These are phyloP conservation scores for Drosophila ezoana DNA, from an alignment of 2,888 invertebrate genomes.

Conservation along the genomic window DNA sequence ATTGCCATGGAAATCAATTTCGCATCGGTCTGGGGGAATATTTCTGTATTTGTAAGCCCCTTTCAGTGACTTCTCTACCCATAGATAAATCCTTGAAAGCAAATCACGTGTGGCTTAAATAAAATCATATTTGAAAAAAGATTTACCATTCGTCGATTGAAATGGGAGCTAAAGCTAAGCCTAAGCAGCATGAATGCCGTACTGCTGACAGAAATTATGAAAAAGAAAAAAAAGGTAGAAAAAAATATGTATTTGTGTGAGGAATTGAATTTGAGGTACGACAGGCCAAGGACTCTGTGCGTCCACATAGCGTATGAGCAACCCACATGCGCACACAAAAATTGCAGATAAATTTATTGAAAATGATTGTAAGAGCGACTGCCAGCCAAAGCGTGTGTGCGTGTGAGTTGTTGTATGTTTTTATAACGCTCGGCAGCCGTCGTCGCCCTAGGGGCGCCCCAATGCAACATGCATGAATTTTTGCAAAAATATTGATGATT, in stretches of 20 bases:
- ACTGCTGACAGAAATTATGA: constrained; percentile 39
- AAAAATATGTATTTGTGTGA: constrained; percentile 4
- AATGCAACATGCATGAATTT: constrained; percentile 61
- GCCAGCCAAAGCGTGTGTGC: constrained; percentile 3
- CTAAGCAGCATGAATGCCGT: constrained; percentile 43
- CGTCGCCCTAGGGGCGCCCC: constrained; percentile 23
- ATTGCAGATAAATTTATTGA: constrained; percentile 78
- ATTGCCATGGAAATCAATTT: constrained; percentile 63
- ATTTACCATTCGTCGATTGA: constrained; percentile 52
- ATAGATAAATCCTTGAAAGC: constrained; percentile 45
- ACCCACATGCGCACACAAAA: constrained; percentile 53
- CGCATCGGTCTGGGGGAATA: neutral
- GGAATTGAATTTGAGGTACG: constrained; percentile 54
- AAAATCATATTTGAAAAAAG: constrained; percentile 54
- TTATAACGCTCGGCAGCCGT: constrained; percentile 22
- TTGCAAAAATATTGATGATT: constrained; percentile 74
- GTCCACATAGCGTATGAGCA: constrained; percentile 51
- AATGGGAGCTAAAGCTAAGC: constrained; percentile 44
- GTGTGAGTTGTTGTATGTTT: constrained; percentile 15
- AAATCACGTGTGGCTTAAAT: constrained; percentile 64
- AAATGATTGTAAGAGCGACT: constrained; percentile 66
- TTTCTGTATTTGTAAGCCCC: constrained; percentile 14
- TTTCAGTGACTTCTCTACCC: constrained; percentile 7
- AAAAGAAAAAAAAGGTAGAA: constrained; percentile 22
- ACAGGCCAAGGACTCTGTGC: constrained; percentile 34